A percentile compares a stretch with the other conserved stretches of the same genome.
Evolutionary conservation across 2,888 invertebrate genomes (phyloP).

Genomic region (Leuctra nigra): DNA sequence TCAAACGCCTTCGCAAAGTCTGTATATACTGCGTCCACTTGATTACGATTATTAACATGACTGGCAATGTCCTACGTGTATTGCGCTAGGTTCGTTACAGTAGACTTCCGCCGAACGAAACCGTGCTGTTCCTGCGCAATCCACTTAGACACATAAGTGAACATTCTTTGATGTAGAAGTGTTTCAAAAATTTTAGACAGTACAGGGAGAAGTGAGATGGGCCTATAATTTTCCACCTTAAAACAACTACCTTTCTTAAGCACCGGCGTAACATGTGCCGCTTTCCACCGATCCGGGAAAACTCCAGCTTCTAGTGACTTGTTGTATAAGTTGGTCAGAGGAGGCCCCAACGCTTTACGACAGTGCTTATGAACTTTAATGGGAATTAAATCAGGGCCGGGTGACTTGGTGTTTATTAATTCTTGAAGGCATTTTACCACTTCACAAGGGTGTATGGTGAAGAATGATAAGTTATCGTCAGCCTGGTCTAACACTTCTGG

Average conservation of each 20-base stretch:
- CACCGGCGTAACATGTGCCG: not conserved
- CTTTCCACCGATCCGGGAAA: not conserved
- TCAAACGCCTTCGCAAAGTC: too few species aligned
- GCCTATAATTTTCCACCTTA: not conserved
- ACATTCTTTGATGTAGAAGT: not conserved
- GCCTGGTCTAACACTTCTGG: not conserved
- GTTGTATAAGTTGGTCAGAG: not conserved
- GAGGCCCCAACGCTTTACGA: not conserved
- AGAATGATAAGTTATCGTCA: not conserved
- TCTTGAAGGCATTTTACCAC: not conserved
- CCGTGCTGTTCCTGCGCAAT: not conserved
- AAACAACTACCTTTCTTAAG: not conserved
- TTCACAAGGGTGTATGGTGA: not conserved
- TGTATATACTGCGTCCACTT: too few species aligned
- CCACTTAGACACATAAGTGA: not conserved
- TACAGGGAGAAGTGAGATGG: not conserved
- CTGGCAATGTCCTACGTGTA: not conserved
- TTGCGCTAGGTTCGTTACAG: not conserved
- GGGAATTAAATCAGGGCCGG: not conserved
- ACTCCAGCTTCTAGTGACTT: not conserved
- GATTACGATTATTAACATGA: not conserved
- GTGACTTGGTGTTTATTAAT: not conserved
- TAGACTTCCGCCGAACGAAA: not conserved
- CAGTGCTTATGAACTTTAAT: not conserved
- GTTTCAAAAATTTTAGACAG: not conserved